A percentile compares a stretch with the other conserved stretches of the same genome.
phyloP scores from a whole-genome alignment of 2,888 invertebrate genomes.

The Zygogramma bicolorata region DNA sequence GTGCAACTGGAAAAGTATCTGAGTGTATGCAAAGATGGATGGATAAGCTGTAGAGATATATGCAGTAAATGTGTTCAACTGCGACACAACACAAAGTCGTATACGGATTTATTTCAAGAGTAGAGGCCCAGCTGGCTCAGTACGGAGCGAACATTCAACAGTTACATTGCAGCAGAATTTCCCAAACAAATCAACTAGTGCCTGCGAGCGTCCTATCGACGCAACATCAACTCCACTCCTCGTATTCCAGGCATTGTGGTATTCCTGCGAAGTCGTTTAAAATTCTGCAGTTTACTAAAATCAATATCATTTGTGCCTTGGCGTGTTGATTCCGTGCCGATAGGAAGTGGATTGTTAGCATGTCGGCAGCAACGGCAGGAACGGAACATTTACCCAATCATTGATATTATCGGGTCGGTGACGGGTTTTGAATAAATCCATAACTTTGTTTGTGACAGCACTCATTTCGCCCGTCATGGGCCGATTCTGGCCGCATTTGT shows the following conservation, averaged over 20 bases:
- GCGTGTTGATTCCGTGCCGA: slow-evolving; percentile 48
- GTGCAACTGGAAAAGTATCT: too few species aligned
- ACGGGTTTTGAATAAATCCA: slow-evolving; percentile 1
- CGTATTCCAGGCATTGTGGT: neutral
- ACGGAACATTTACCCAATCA: slow-evolving; percentile 45
- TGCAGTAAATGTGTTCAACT: too few species aligned
- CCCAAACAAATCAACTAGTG: neutral
- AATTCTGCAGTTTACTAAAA: slow-evolving; percentile 15
- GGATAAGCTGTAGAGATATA: too few species aligned
- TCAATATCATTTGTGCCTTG: slow-evolving; percentile 34
- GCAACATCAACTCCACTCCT: neutral
- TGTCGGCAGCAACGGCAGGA: slow-evolving; percentile 45
- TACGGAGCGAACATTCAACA: neutral
- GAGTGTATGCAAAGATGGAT: too few species aligned
- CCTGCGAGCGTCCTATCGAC: neutral
- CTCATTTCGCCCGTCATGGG: neutral
- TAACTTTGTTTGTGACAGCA: slow-evolving; percentile 3
- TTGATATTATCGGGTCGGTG: slow-evolving; percentile 39
- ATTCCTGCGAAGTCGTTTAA: neutral
- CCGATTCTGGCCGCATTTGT: neutral
- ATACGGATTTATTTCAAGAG: too few species aligned
- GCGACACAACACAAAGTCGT: too few species aligned
- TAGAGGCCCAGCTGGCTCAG: too few species aligned
- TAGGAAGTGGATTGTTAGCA: slow-evolving; percentile 56
- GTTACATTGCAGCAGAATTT: neutral